phyloP scores from a whole-genome alignment of 2,113 vertebrate species.

The Eidolon helvum region DNA sequence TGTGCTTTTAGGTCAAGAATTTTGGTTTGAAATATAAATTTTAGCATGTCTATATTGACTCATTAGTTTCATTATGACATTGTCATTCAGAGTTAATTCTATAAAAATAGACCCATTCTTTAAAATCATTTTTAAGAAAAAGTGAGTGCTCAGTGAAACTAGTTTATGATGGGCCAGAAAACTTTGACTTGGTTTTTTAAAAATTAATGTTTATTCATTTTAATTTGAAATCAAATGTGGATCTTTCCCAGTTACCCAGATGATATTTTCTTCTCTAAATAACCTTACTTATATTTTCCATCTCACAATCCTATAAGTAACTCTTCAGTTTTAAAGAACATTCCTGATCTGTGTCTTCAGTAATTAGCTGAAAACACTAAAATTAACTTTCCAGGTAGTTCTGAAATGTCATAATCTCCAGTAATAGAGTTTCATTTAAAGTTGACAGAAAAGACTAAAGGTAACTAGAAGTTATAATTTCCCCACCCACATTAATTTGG shows the following conservation, averaged over 20 bases:
- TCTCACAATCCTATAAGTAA: not conserved
- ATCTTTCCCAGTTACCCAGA: not conserved
- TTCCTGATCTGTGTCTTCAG: not conserved
- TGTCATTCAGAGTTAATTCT: not conserved
- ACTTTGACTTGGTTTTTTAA: not conserved
- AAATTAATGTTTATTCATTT: not conserved
- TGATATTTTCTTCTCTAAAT: not conserved
- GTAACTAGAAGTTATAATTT: not conserved
- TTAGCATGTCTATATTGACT: not conserved
- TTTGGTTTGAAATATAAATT: slow-evolving; percentile 26
- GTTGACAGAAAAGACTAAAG: not conserved
- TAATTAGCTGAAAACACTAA: not conserved
- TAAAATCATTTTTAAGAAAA: not conserved
- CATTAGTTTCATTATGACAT: not conserved
- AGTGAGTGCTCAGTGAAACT: not conserved
- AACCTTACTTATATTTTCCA: not conserved
- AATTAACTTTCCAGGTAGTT: not conserved
- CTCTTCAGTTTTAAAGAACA: not conserved
- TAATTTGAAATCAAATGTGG: not conserved
- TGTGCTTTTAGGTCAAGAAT: not conserved
- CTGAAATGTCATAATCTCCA: not conserved
- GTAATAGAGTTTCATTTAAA: not conserved
- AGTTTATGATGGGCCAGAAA: not conserved
- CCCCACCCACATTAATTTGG: not conserved
- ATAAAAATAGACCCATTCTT: not conserved